Base-by-base conservation (phyloP, 2,888 invertebrate genomes). In the Biston betularia region DNA sequence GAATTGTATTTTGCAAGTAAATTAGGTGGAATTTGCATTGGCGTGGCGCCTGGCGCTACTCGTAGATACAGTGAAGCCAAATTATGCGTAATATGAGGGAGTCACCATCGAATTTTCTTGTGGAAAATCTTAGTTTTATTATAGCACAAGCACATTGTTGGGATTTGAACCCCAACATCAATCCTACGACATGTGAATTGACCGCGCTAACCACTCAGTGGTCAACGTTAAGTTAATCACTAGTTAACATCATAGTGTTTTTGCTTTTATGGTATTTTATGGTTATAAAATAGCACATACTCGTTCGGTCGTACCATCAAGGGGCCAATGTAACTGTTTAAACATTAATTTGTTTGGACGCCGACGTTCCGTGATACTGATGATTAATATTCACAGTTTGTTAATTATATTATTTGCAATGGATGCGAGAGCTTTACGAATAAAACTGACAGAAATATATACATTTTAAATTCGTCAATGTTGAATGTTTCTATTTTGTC, bases 21-120 rank as follows among this genome's bases (percentile, higher is more conserved):
- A 69, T 69, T 65, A 60, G 59, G 60, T 56, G 42, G 63, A 57
- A 63, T 69, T 65, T 69, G 60, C 65, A 65, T 65, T 49, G 63
- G 55, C 55, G 58, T 40, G 62, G 63, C 59, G 62, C 59, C 63
- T 52, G 66, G 57, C 63, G 63, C 50, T 53, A 45, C 44, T 55
- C n/a, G n/a, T 33, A 52, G 52, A 38, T 38, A 14, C 52, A 34
- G 10, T 12, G 6, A 34, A 11, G 9, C 14, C 42, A 54, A 42
- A 6, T 42, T 24, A 12, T 54, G 0, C 14, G 11, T 2, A 10
- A 9, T 4, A 40, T 1, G 8, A 40, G 10, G 53, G 53, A 38
- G 40, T 11, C 40, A 53, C 53, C 5, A 11, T 24, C 11, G 15
- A 8, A 15, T 53, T 53, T 1, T 24, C 15, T 34, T 3, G n/a